These are phyloP conservation scores for Echinops telfairi DNA, from an alignment of 2,113 vertebrate species.

Conservation along the genomic window DNA sequence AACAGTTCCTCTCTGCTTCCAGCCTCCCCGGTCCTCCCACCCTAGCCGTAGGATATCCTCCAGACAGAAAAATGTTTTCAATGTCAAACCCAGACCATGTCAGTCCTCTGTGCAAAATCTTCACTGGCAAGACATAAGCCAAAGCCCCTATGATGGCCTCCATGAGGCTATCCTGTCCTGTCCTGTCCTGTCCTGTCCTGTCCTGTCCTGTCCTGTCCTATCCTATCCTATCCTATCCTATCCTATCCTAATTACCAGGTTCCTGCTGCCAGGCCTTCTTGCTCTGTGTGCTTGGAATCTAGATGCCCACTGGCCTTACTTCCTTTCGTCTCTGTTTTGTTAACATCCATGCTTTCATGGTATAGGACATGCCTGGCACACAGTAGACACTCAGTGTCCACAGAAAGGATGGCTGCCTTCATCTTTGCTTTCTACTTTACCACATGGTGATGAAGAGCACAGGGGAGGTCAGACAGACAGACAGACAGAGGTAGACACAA, in stretches of 20 bases:
- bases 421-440: no score
- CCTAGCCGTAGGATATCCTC: background rate
- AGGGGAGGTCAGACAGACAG: background rate
- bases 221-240: no score
- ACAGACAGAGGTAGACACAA: no score
- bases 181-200: no score
- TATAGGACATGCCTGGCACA: no score
- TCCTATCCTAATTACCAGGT: background rate
- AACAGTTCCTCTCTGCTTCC: background rate
- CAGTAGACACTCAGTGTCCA: no score
- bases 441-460: background rate
- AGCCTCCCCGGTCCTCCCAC: no score
- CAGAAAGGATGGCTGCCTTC: background rate
- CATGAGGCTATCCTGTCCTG: no score
- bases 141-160: background rate
- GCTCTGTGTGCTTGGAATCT: background rate
- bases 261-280: background rate
- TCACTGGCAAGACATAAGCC: background rate
- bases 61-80: background rate
- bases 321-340: background rate
- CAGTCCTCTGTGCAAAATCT: background rate
- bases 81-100: background rate
- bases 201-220: no score
- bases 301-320: background rate
- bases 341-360: no score